Evolutionary conservation across 2,888 invertebrate genomes (phyloP), one percentile per base, ranked within the genome.

Genomic region (Cephus runcator): DNA sequence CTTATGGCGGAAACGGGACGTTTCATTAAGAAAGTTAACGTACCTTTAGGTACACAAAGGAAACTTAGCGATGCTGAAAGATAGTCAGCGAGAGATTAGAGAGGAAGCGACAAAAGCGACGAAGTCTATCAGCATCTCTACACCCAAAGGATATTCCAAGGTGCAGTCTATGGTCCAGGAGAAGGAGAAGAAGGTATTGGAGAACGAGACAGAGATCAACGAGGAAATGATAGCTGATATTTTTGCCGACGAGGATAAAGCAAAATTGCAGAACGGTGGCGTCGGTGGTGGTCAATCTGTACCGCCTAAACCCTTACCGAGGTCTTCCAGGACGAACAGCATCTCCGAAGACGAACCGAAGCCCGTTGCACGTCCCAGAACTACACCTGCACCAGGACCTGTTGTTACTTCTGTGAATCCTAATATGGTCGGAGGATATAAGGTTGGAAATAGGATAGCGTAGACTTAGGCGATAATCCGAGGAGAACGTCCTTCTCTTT

Each of bases 281-380:
- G 40, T 15, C 15, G 40, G 6, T 6, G 87, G 88, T 0, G 86
- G 88, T 56, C 92, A 92, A 9, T 88, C 92, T 0, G 93, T 94
- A 74, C 95, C 95, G 1, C 97, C 97, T 0, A 97, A 96, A 89
- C 97, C 97, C 23, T 92, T 97, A 92, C 97, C 97, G 0, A 93
- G 97, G 85, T 95, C 96, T 0, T 96, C 94, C 73, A 93, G 95
- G 85, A 93, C 94, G 71, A 94, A 94, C 86, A 95, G 96, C 23
- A 93, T 97, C 78, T 95, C 96, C 1, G 96, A 96, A 86, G 93
- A 93, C 1, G 93, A 91, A 80, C 95, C 96, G 23, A 95, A 95
- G 87, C 94, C 94, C 11, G 93, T 94, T 69, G 94, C 94, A 80
- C 92, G 94, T 87, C 96, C 97, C 11, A 93, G 97, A 90, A 96